These are phyloP conservation scores for Panagrolaimus sp. DNA, from an alignment of 1,140 invertebrate species.

Conservation along the genomic window DNA sequence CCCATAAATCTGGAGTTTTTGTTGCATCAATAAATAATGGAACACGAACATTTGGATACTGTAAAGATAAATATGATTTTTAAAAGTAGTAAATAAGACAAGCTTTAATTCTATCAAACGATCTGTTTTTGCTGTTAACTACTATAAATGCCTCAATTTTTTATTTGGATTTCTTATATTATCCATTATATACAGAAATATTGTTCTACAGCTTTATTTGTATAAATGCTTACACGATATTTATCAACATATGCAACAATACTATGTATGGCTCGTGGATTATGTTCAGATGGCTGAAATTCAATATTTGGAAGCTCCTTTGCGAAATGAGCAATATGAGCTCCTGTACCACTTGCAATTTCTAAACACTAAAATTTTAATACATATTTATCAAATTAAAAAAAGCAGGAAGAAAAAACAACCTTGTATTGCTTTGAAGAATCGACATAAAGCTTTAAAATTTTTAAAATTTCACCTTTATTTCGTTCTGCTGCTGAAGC, in stretches of 20 bases:
- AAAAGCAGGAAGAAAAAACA: too few species aligned
- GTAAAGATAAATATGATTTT: too few species aligned
- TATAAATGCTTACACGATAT: conserved; percentile 34
- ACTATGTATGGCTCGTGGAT: conserved; percentile 66
- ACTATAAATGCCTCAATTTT: too few species aligned
- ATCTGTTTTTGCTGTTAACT: too few species aligned
- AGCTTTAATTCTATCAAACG: too few species aligned
- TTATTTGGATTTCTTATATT: too few species aligned
- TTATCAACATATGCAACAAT: conserved; percentile 67
- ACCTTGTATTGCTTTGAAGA: conserved; percentile 4
- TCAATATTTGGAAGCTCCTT: conserved; percentile 68
- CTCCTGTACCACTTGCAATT: conserved; percentile 76
- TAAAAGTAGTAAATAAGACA: too few species aligned
- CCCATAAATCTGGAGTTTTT: conserved; percentile 63
- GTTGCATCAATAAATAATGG: conserved; percentile 69
- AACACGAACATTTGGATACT: conserved; percentile 66
- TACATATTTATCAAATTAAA: conserved; percentile 1
- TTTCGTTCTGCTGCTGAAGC: conserved; percentile 70
- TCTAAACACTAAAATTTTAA: conserved; percentile 65
- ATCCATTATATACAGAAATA: too few species aligned
- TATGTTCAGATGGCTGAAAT: conserved; percentile 74
- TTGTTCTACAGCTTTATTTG: too few species aligned
- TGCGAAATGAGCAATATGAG: conserved; percentile 73
- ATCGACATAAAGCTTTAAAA: conserved; percentile 65
- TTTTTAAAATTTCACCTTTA: conserved; percentile 70